Evolutionary conservation across 2,797 vertebrate genomes (phyloP).

Genomic region (Poeciliopsis turneri): DNA sequence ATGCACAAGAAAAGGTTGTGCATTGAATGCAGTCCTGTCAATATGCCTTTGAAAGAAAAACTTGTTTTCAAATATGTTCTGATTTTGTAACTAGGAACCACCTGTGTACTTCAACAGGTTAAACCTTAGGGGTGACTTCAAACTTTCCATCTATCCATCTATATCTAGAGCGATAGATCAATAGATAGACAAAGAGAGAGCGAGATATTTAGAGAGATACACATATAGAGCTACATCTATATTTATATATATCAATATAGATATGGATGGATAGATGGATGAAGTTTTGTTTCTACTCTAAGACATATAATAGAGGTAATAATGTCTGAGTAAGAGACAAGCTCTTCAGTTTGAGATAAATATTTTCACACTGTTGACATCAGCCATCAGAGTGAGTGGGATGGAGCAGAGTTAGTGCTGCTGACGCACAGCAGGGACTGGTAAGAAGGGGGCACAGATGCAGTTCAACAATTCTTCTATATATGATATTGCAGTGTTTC

Average conservation of each 20-base stretch:
- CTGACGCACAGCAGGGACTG: conserved; percentile 57
- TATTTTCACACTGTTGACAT: conserved; percentile 51
- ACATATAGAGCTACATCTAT: not conserved
- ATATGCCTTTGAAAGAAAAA: not conserved
- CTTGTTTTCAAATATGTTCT: not conserved
- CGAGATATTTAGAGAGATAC: too few species aligned
- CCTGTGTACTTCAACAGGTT: not conserved
- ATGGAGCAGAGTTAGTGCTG: conserved; percentile 48
- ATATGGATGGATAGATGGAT: not conserved
- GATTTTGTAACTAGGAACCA: not conserved
- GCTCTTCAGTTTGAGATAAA: conserved; percentile 44
- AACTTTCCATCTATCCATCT: not conserved
- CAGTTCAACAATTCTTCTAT: conserved; percentile 58
- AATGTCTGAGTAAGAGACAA: conserved; percentile 24
- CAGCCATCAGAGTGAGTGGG: conserved; percentile 59
- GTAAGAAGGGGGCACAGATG: conserved; percentile 45
- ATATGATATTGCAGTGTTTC: conserved; percentile 48
- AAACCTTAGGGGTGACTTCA: not conserved
- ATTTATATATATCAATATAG: not conserved
- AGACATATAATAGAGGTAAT: conserved; percentile 4
- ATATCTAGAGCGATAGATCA: too few species aligned
- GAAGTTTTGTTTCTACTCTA: not conserved
- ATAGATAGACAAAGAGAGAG: too few species aligned
- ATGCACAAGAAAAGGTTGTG: not conserved
- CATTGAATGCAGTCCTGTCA: not conserved